phyloP scores from a whole-genome alignment of 2,888 invertebrate genomes.

The Chelonus formosanus region DNA sequence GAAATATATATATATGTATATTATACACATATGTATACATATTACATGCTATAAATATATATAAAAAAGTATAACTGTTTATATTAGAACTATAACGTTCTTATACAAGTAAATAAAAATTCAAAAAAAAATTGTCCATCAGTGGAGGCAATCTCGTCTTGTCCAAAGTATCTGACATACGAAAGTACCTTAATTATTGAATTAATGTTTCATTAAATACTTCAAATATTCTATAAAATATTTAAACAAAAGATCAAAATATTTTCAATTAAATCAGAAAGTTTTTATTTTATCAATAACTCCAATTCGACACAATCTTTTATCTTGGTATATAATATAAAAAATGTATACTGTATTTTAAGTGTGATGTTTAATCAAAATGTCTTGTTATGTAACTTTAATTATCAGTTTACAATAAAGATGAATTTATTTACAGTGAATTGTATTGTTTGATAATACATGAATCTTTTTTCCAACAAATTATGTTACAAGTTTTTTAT shows the following conservation, averaged over 20 bases:
- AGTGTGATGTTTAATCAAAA: constrained; percentile 53
- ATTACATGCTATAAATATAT: constrained; percentile 10
- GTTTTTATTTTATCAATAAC: not conserved
- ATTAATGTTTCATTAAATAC: constrained; percentile 1
- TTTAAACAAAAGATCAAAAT: too few relatives aligned
- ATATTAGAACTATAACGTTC: constrained; percentile 23
- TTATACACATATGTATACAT: constrained; percentile 36
- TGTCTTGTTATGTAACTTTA: constrained; percentile 52
- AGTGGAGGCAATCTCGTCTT: not conserved
- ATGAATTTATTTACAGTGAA: constrained; percentile 40
- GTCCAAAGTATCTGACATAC: constrained; percentile 6
- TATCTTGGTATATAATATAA: constrained; percentile 36
- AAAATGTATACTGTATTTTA: constrained; percentile 43
- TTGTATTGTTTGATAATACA: constrained; percentile 17
- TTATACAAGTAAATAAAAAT: constrained; percentile 18
- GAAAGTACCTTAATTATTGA: constrained; percentile 7
- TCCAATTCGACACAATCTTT: constrained; percentile 13
- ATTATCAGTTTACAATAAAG: constrained; percentile 27
- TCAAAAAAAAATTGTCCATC: constrained; percentile 15
- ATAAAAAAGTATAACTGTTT: constrained; percentile 9
- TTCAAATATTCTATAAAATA: not conserved
- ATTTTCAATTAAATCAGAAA: too few relatives aligned
- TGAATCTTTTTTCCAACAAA: constrained; percentile 12
- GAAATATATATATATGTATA: constrained; percentile 33
- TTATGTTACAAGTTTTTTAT: constrained; percentile 32